Percentiles rank a stretch among this genome's conserved stretches.
These are phyloP conservation scores for Macquaria australasica DNA, from an alignment of 2,113 vertebrate species.

Conservation along the genomic window DNA sequence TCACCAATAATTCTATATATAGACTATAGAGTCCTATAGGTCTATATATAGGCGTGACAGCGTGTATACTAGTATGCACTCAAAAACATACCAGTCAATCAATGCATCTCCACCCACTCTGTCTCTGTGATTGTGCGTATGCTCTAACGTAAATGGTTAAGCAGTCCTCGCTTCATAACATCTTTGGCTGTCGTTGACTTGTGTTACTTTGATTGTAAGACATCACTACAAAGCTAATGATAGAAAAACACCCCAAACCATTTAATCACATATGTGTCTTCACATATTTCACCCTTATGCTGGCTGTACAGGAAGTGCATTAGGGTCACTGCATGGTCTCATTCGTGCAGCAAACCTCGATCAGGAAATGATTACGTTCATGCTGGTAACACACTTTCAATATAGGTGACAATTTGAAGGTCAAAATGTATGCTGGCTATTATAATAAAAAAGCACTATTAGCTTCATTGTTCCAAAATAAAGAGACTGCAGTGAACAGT, in stretches of 20 bases:
- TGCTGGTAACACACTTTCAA: background rate
- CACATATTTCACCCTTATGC: slow-evolving; percentile 27
- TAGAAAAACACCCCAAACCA: slow-evolving; percentile 4
- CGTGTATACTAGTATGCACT: slow-evolving; percentile 43
- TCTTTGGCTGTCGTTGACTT: slow-evolving; percentile 33
- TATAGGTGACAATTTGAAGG: background rate
- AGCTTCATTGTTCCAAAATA: background rate
- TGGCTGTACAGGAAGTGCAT: slow-evolving; percentile 21
- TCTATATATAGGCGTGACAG: slow-evolving; percentile 61
- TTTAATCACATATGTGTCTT: slow-evolving; percentile 8
- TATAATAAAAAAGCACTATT: background rate
- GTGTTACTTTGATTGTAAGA: slow-evolving; percentile 15
- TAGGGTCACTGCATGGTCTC: slow-evolving; percentile 31
- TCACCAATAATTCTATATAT: slow-evolving; percentile 62
- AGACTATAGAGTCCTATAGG: slow-evolving; percentile 37
- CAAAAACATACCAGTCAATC: slow-evolving; percentile 15
- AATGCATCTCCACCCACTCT: slow-evolving; percentile 53
- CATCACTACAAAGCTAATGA: background rate
- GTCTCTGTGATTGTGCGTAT: slow-evolving; percentile 46
- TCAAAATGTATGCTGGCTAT: background rate
- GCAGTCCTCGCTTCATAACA: slow-evolving; percentile 15
- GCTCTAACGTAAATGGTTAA: slow-evolving; percentile 21
- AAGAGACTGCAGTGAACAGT: background rate
- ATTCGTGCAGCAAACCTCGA: background rate
- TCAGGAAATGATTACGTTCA: background rate